Conservation (phyloP, 1,140 invertebrate species). For the Lordiphosa mommai region DNA sequence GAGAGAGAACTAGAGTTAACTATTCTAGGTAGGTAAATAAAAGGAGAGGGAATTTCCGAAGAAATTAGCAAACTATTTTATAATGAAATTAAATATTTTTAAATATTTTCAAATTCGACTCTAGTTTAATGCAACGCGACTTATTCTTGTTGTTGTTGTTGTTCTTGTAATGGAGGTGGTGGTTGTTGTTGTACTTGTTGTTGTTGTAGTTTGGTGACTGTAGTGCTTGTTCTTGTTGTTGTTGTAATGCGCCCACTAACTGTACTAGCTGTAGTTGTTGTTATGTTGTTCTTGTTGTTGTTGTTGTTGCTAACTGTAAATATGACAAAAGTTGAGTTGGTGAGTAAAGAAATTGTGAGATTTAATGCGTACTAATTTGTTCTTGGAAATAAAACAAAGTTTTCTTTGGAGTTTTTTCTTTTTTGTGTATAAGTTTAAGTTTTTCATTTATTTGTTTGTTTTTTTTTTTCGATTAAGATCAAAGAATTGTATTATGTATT, state of each 20-base stretch:
- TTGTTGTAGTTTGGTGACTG: slow-evolving; percentile 40
- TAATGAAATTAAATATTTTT: slow-evolving; percentile 5
- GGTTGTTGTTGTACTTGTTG: slow-evolving; percentile 38
- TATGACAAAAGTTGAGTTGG: slow-evolving; percentile 66
- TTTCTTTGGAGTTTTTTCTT: slow-evolving; percentile 67
- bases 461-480: slow-evolving; percentile 61
- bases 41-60: too few species aligned
- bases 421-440: slow-evolving; percentile 78
- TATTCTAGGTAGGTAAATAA: too few species aligned
- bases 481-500: slow-evolving; percentile 70
- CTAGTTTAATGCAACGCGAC: slow-evolving; percentile 11
- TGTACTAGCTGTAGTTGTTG: slow-evolving; percentile 34
- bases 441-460: slow-evolving; percentile 73
- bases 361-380: slow-evolving; percentile 33
- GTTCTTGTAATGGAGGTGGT: slow-evolving; percentile 32
- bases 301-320: slow-evolving; percentile 62
- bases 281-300: slow-evolving; percentile 22
- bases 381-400: slow-evolving; percentile 70
- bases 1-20: slow-evolving; percentile 4
- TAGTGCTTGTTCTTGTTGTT: slow-evolving; percentile 46
- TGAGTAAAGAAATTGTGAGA: slow-evolving; percentile 39
- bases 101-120: slow-evolving; percentile 5
- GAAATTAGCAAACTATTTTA: slow-evolving; percentile 27
- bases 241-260: slow-evolving; percentile 8
- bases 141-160: slow-evolving; percentile 29